Base-by-base conservation (phyloP, 2,888 invertebrate genomes). In the Ectobius pallidus region DNA sequence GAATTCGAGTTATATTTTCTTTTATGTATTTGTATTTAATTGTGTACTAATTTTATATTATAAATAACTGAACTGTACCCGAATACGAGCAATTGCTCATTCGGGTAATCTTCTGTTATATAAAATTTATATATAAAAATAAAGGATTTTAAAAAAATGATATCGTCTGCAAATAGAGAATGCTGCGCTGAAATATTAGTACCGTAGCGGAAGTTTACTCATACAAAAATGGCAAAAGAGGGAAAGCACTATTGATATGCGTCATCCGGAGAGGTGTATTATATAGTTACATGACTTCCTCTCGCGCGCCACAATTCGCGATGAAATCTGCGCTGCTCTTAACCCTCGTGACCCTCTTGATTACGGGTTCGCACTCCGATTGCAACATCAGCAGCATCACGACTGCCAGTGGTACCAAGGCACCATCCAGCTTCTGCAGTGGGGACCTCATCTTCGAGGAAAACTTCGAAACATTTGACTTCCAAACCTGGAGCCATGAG, bases 401-500 rank as follows among this genome's bases (percentile, higher is more conserved):
- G 1, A 85, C 84, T 1, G 87, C 85, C 34, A 86, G 86, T 77
- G 88, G 88, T 2, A 82, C 83, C 0, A 82, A 83, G 76, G 86
- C 86, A 0, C 86, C 86, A 0, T 61, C 74, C 20, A 9, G 7
- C 7, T 39, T 87, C 34, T 89, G 88, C 80, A 84, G 87, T 0
- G 89, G 89, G 0, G 86, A 83, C 4, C 81, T 90, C 62, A 86
- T 92, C 78, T 91, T 90, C 78, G 80, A 86, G 9, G 90, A 90
- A 34, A 86, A 88, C 30, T 91, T 91, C 80, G 81, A 89, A 25
- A 81, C 80, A 1, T 84, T 91, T 16, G 86, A 90, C 78, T 81
- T 87, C 0, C 84, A 85, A 75, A 87, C 84, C 76, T 91, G 90
- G 91, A 85, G 88, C 78, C 89, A 90, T 78, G 90, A 90, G 80